phyloP scores from a whole-genome alignment of 1,140 invertebrate genomes.

The Orchestia grillus region DNA sequence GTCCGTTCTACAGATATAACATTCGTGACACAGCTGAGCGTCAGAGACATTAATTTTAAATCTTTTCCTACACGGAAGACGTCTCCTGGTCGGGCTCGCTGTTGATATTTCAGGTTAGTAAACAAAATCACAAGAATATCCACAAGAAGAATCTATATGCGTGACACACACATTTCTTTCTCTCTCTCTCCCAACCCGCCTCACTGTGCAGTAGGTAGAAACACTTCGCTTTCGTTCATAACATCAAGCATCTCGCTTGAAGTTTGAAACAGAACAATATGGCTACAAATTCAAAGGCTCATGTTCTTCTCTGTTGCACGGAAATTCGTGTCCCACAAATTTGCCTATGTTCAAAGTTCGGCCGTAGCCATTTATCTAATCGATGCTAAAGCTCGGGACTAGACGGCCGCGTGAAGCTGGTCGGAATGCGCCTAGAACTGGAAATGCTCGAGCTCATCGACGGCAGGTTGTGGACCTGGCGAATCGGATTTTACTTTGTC shows the following conservation, averaged over 20 bases:
- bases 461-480: not conserved
- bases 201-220: not conserved
- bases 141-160: not conserved
- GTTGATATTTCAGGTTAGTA: not conserved
- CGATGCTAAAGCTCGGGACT: conserved; percentile 18
- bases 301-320: conserved; percentile 47
- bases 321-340: conserved; percentile 55
- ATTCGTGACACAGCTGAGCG: not conserved
- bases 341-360: conserved; percentile 49
- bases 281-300: conserved; percentile 35
- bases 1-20: not conserved
- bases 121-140: not conserved
- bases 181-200: not conserved
- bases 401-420: not conserved
- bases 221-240: not conserved
- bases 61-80: not conserved
- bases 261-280: conserved; percentile 26
- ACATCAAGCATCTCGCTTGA: not conserved
- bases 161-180: not conserved
- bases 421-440: not conserved
- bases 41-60: not conserved
- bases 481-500: not conserved
- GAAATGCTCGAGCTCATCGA: not conserved
- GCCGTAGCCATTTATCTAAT: conserved; percentile 45
- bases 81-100: not conserved